Evolutionary conservation across 2,888 invertebrate genomes (phyloP), one percentile per base, ranked within the genome.

Genomic region (Spatulosminthurus flaviceps): DNA sequence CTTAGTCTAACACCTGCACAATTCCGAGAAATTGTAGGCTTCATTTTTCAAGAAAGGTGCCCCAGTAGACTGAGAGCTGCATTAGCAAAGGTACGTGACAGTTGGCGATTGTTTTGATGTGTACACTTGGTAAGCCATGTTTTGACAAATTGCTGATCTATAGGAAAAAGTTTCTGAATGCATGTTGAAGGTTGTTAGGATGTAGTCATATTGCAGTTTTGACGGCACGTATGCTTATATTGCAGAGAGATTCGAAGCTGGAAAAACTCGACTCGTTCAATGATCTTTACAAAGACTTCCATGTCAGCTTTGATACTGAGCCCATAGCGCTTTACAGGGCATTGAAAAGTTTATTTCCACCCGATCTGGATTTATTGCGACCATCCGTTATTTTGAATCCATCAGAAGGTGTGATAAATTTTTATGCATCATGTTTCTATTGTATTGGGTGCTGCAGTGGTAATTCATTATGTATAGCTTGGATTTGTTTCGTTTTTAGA

Each of bases 381-480:
- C 75, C 75, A 9, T 26, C 21, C 0, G 64, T 64, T 1, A 22
- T 75, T 61, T 34, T 64, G 13, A 75, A 75, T 34, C 75, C 75
- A 4, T n/a, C 34, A 5, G 64, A 64, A 64, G 64, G 75, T 75
- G 1, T 19, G 51, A 9, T 24, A 51, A 43, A 24, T 4, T 71
- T 71, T 16, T 22, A 67, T 22, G 67, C 26, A 4, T n/a, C n/a
- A n/a, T n/a, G n/a, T n/a, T n/a, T n/a, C n/a, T n/a, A n/a, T n/a
- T n/a, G n/a, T n/a, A n/a, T n/a, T n/a, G n/a, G n/a, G n/a, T n/a
- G n/a, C n/a, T n/a, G n/a, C n/a, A n/a, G n/a, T n/a, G n/a, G n/a
- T n/a, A n/a, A n/a, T n/a, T n/a, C n/a, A n/a, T n/a, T n/a, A n/a
- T n/a, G n/a, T n/a, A n/a, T n/a, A n/a, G n/a, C n/a, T n/a, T n/a